A percentile compares a stretch with the other conserved stretches of the same genome.
These are phyloP conservation scores for Eidolon dupreanum DNA, from an alignment of 2,797 vertebrate genomes.

Conservation along the genomic window DNA sequence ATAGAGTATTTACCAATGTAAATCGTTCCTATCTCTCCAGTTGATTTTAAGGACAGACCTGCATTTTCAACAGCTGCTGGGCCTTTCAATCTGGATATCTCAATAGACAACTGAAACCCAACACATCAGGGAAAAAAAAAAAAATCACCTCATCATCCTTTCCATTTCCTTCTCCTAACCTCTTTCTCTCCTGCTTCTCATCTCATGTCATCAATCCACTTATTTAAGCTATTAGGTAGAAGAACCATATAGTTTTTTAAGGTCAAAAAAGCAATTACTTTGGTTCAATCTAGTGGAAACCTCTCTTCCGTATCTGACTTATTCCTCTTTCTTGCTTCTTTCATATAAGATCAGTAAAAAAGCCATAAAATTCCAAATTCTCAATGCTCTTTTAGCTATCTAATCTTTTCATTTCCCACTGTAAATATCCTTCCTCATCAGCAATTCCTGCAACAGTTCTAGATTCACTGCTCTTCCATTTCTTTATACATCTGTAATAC, in stretches of 20 bases:
- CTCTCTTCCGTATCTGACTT: background rate
- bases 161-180: background rate
- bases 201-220: background rate
- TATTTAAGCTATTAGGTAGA: background rate
- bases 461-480: background rate
- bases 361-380: background rate
- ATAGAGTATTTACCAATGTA: background rate
- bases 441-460: background rate
- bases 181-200: background rate
- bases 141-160: background rate
- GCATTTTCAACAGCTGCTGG: background rate
- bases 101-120: background rate
- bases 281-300: background rate
- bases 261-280: background rate
- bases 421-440: background rate
- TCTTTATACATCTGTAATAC: background rate
- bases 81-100: background rate
- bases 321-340: background rate
- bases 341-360: background rate
- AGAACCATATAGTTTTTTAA: background rate
- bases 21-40: background rate
- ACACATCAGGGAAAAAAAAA: background rate
- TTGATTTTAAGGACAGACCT: background rate
- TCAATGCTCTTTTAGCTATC: background rate
- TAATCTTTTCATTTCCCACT: background rate